Base-by-base conservation (phyloP, 2,797 vertebrate genomes). In the Lithobates pipiens region DNA sequence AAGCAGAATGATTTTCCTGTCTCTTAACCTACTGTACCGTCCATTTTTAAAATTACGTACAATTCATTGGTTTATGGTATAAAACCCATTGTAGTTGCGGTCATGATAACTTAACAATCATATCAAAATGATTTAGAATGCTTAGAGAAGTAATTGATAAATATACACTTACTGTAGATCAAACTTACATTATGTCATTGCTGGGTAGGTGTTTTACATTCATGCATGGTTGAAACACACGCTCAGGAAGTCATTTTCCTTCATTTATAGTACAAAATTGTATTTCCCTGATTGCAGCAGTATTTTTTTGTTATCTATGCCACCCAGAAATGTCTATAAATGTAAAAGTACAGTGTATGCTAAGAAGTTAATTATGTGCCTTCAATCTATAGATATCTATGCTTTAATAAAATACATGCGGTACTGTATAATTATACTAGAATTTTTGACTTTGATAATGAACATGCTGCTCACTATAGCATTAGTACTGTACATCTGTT, bases 361-460 rank as follows among this genome's bases (percentile, higher is more conserved):
- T 68, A 80, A 57, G 44, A 21, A 71, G 27, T 27, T 80, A 57
- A 80, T 80, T 29, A 69, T 23, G 57, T 36, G 67, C 23, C 32
- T 80, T 15, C 29, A 36, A 29, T 25, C 6, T 16, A 21, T 61
- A 13, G 57, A 72, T 80, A 80, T 72, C 68, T 72, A 21, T 57
- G 46, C 32, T 39, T 27, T 72, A 80, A 80, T 80, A 72, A 71
- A 72, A 46, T 71, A 80, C 79, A 61, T 10, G 65, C 13, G 32
- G 68, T 36, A 72, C 46, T 25, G 54, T 72, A 34, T 57, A 72
- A 80, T 80, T 80, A 80, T 61, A 54, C 68, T 4, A 80, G 34
- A 50, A 72, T 57, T 72, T 80, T 80, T 25, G 39, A 72, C 46
- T 61, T 57, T 57, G 2, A n/a, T 80, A 57, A 57, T 36, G 69